Evolutionary conservation across 53 echinoderm and acorn worm genomes (phyloP), one percentile per base, ranked within the genome.

Genomic region (Stichopus horrens): DNA sequence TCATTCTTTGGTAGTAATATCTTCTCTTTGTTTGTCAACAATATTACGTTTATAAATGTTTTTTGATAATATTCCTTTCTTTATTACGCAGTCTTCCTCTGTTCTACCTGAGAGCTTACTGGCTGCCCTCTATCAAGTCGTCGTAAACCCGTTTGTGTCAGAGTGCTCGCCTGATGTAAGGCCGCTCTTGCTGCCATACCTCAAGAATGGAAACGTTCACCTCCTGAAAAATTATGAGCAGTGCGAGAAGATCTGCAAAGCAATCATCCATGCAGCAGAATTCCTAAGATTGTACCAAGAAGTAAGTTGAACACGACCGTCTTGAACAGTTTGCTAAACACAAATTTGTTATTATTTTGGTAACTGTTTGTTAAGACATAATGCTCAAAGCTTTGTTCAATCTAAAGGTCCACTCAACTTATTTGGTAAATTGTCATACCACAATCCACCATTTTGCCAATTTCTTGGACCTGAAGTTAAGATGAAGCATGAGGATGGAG

Each of bases 31-130:
- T 11, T 59, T 11, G 8, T 59, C 59, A 59, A 0, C 4, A 2
- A 37, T n/a, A n/a, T 37, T 37, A 37, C 37, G 37, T 37, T 37
- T 37, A 2, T n/a, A n/a, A n/a, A n/a, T 2, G 0, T 37, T 2
- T 37, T 37, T 37, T 37, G 37, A 37, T 37, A 37, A 2, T 2
- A 37, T 63, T 63, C 63, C 0, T 16, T 63, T 16, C 63, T 16
- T 16, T 78, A 21, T 74, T 90, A 55, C 53, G 52, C 54, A 79
- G 79, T 53, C 79, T 0, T 79, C 79, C 8, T 79, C 79, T n/a
- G 79, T 92, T 54, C 53, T 94, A 57, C 94, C 94, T 19, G 94
- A 92, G 79, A 92, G 89, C 81, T 63, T 94, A 23, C 68, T 79
- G 51, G 65, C 86, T 9, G 79, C 87, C 18, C 21, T 94, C n/a